Evolutionary conservation across 2,113 vertebrate species (phyloP).

Genomic region (Nyctereutes procyonoides): DNA sequence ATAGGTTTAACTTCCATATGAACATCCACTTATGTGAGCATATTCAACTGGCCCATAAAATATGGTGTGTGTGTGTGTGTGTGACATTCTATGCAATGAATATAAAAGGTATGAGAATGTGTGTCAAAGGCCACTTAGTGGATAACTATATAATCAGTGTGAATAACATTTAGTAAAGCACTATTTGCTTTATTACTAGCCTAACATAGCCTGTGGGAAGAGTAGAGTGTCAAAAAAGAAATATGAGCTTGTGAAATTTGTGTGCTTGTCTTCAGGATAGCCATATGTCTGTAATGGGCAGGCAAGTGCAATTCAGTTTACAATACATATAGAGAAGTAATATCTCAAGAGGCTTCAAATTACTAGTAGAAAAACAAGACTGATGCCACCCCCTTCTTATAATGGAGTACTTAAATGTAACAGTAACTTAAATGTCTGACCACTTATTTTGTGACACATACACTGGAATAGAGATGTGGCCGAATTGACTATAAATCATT

Average conservation of each 20-base stretch:
- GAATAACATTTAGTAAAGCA: conserved; percentile 36
- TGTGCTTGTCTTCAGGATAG: conserved; percentile 9
- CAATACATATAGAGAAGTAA: conserved; percentile 17
- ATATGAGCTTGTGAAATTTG: background rate
- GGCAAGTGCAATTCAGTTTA: conserved; percentile 32
- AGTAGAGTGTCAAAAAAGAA: conserved; percentile 47
- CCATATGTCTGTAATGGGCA: background rate
- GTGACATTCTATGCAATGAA: background rate
- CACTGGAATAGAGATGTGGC: background rate
- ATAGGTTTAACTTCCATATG: background rate
- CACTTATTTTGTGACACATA: conserved; percentile 45
- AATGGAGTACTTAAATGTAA: conserved; percentile 40
- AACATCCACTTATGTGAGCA: background rate
- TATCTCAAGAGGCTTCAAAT: conserved; percentile 44
- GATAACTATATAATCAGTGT: conserved; percentile 21
- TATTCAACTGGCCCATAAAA: background rate
- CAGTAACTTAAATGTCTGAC: conserved; percentile 14
- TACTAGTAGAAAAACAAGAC: background rate
- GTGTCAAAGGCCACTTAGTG: background rate
- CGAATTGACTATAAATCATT: conserved; percentile 26
- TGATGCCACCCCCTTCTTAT: background rate
- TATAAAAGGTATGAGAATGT: background rate
- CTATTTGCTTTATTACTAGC: conserved; percentile 53
- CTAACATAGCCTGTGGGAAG: conserved; percentile 14
- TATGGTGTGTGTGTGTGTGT: background rate